Conservation (phyloP, 2,113 vertebrate genomes). For the Promerops cafer region DNA sequence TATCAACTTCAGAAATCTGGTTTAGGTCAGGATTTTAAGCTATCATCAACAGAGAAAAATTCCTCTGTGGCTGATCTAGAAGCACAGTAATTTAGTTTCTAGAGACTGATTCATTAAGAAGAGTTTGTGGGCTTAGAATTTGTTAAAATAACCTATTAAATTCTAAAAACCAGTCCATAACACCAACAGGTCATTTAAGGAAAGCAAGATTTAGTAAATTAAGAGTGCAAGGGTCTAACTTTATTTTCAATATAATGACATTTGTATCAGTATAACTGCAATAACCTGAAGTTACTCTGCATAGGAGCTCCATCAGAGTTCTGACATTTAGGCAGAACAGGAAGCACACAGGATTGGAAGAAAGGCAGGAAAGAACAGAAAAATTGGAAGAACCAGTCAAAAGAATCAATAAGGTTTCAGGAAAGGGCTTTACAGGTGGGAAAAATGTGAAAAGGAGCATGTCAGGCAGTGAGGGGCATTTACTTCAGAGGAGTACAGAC, state of each 20-base stretch:
- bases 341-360: rapidly evolving
- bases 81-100: background rate
- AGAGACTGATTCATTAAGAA: background rate
- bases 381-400: background rate
- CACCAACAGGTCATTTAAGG: background rate
- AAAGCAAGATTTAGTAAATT: background rate
- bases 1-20: background rate
- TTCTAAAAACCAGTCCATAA: background rate
- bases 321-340: background rate
- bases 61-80: background rate
- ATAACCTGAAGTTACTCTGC: background rate
- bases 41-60: background rate
- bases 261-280: background rate
- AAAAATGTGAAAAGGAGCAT: background rate
- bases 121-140: background rate
- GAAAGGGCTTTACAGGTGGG: background rate
- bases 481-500: background rate
- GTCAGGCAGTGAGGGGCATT: background rate
- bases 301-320: background rate
- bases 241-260: background rate
- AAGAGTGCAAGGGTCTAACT: background rate
- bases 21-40: background rate
- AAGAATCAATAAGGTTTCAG: background rate
- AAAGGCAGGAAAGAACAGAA: background rate
- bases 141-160: background rate